Percentiles rank a stretch among this genome's conserved stretches.
phyloP scores from a whole-genome alignment of 2,113 vertebrate species.

The Melospiza melodia region DNA sequence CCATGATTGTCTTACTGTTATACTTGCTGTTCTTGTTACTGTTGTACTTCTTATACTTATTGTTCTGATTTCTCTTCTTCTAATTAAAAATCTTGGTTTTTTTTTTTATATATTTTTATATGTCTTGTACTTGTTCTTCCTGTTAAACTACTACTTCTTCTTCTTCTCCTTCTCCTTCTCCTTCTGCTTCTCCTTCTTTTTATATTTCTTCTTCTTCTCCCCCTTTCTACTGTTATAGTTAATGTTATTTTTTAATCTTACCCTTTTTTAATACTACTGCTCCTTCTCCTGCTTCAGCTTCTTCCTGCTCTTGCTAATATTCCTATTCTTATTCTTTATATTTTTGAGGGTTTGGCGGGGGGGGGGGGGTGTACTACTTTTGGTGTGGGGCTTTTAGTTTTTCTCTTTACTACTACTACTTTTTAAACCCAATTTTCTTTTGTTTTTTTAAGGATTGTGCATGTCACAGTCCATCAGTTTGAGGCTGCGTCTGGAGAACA shows the following conservation, averaged over 20 bases:
- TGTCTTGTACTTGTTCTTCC: neutral
- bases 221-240: no score
- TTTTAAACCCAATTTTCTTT: neutral
- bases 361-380: neutral
- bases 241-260: no score
- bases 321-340: no score
- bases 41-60: no score
- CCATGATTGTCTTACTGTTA: neutral
- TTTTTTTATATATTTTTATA: no score
- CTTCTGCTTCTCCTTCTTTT: no score
- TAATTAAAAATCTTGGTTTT: no score
- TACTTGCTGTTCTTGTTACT: neutral
- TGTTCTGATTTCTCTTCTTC: neutral
- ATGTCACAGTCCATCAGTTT: fast-evolving
- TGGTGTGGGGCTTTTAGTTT: no score
- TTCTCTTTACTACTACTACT: no score
- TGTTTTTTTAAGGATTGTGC: no score
- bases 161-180: no score
- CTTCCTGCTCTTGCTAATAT: neutral
- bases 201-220: no score
- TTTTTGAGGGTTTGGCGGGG: neutral
- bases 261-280: neutral
- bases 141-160: neutral
- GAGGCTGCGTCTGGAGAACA: fast-evolving
- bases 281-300: neutral